Base-by-base conservation (phyloP, 2,888 invertebrate genomes). In the Daptonema setosum region DNA sequence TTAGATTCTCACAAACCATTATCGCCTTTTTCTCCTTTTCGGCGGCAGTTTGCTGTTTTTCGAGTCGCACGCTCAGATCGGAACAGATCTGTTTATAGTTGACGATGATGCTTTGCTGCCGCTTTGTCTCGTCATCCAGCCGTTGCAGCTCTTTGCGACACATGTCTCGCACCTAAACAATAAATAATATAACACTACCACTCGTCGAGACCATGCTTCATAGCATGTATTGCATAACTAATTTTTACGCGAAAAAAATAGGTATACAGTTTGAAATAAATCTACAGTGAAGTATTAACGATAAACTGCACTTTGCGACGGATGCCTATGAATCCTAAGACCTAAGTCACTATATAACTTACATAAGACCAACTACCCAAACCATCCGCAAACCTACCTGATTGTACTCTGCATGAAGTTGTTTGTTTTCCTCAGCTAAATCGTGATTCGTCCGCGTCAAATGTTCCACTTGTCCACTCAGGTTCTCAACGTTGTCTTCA, bases 1-100 rank as follows among this genome's bases (percentile, higher is more conserved):
- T n/a, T n/a, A n/a, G n/a, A n/a, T n/a, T n/a, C n/a, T n/a, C n/a
- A n/a, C n/a, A n/a, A n/a, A 83, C 83, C 75, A 80, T 80, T 50
- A 83, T 74, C 65, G 78, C 75, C 58, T 78, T 77, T 55, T 81
- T 68, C 58, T 79, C 78, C 53, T 79, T 78, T 66, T 78, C 80
- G 25, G 79, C 74, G 28, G 78, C 76, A 60, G 82, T 80, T 63
- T 84, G 78, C 68, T 87, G 84, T 60, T 79, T 79, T 72, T 90
- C 90, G 56, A 88, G 77, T 1, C 88, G 78, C 64, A 85, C 84
- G 71, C 87, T 85, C 54, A 91, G 81, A 74, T 80, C 74, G 11
- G 75, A 74, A 65, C 75, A 76, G 56, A 75, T 75, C 74, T 85
- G 81, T 72, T 91, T 87, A 69, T 91, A 93, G 67, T 93, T 91